A percentile compares a stretch with the other conserved stretches of the same genome.
These are phyloP conservation scores for Rhopilema esculentum DNA, from an alignment of 30 jellyfish, hydroid and myxozoan species.

Conservation along the genomic window DNA sequence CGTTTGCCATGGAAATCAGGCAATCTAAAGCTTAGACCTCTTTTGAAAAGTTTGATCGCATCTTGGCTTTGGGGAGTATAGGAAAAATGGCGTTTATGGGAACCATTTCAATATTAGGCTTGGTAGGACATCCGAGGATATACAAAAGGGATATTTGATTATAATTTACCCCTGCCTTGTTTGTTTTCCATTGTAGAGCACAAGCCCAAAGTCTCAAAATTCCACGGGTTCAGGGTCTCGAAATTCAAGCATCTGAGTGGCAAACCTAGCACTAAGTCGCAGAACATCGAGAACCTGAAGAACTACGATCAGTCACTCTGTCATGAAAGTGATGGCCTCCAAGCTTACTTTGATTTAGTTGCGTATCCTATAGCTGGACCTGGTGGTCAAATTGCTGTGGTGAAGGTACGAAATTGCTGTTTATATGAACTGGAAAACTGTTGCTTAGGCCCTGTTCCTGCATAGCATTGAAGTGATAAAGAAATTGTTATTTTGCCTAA, in stretches of 20 bases:
- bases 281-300: slow-evolving; percentile 83
- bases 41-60: too few species aligned
- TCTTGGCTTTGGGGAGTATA: too few species aligned
- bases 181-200: slow-evolving; percentile 22
- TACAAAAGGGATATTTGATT: too few species aligned
- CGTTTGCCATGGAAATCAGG: too few species aligned
- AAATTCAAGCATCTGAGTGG: slow-evolving; percentile 88
- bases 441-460: background rate
- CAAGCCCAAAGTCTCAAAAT: slow-evolving; percentile 30
- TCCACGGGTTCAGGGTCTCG: slow-evolving; percentile 79
- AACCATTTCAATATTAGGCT: too few species aligned
- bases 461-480: too few species aligned
- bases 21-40: too few species aligned
- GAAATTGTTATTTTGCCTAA: too few species aligned
- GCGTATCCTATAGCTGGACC: slow-evolving; percentile 92
- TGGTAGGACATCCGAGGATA: too few species aligned
- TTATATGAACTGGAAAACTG: background rate
- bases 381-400: slow-evolving; percentile 96
- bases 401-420: slow-evolving; percentile 64
- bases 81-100: too few species aligned
- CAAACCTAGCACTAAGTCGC: slow-evolving; percentile 68
- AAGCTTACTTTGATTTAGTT: slow-evolving; percentile 76
- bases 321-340: slow-evolving; percentile 94
- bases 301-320: slow-evolving; percentile 81
- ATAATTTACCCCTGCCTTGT: too few species aligned